Conservation (phyloP, 2,888 invertebrate genomes). For the Oeneis ivallda region DNA sequence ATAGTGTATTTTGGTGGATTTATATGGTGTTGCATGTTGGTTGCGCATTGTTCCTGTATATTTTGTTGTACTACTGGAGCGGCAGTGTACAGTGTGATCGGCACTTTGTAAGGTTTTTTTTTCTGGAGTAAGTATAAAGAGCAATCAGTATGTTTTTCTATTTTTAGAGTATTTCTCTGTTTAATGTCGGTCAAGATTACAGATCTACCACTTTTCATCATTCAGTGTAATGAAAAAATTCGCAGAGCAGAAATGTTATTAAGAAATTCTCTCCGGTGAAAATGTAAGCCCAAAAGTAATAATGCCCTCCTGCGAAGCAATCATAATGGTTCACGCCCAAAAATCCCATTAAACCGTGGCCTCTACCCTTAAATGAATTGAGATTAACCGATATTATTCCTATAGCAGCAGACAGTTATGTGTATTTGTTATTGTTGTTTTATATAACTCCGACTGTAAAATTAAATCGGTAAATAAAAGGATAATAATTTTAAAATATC, state of each 20-base stretch:
- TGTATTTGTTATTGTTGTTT: not conserved
- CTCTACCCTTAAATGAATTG: slow-evolving; percentile 32
- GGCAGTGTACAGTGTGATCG: no score
- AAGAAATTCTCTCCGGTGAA: slow-evolving; percentile 25
- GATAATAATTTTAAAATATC: not conserved
- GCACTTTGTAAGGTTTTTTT: no score
- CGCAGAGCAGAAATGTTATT: slow-evolving; percentile 23
- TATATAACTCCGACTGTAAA: no score
- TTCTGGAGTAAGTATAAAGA: no score
- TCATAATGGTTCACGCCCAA: slow-evolving; percentile 33
- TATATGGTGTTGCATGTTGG: no score
- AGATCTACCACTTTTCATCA: slow-evolving; percentile 2
- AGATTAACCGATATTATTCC: slow-evolving; percentile 28
- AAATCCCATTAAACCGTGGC: slow-evolving; percentile 34
- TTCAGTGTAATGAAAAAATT: slow-evolving; percentile 26
- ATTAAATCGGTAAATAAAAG: no score
- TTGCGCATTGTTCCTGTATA: no score
- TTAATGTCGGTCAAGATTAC: not conserved
- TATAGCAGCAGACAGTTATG: slow-evolving; percentile 4
- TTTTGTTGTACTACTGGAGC: no score
- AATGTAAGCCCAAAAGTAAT: slow-evolving; percentile 29
- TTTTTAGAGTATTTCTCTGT: no score
- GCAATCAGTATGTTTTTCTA: no score
- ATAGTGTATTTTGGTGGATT: no score
- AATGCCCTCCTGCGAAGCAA: slow-evolving; percentile 30